Base-by-base conservation (phyloP, 2,797 vertebrate genomes). In the Meda fulgida region DNA sequence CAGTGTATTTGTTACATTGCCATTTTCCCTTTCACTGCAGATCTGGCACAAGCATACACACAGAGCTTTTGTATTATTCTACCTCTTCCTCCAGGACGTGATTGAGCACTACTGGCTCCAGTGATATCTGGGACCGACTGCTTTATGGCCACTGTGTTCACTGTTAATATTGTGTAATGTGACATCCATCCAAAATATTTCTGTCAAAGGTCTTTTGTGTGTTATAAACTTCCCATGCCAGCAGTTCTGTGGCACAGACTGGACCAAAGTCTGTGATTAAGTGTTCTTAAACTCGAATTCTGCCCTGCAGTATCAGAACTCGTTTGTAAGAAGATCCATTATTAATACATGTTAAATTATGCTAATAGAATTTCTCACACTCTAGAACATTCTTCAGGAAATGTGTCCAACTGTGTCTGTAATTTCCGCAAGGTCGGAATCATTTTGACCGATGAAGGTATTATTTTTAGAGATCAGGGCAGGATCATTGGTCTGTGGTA, bases 271-370 rank as follows among this genome's bases (percentile, higher is more conserved):
- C 36, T 18, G 21, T 76, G 85, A 43, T 80, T 43, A 60, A 85
- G 48, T 19, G 31, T 81, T 43, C 58, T 79, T 82, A 16, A 43
- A 38, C 53, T 34, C 31, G 38, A 46, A 72, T 82, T 82, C 46
- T 66, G 81, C 67, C 84, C 84, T 76, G 82, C 23, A 85, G 80
- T 53, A 51, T 72, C 55, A 84, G 76, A 75, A 80, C 79, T 83
- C 63, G 5, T 31, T 19, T 53, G 46, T 76, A 78, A 86, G 82
- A 23, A 75, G 66, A 78, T 86, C 78, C 51, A 75, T 89, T 71
- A 86, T 87, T 89, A 87, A 90, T 85, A 67, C 77, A 83, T 87
- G 77, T 70, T 87, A 87, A 90, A 87, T 88, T 87, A 89, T 90
- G 86, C 82, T 85, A 80, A 83, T 88, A 67, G 69, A 84, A 84